These are phyloP conservation scores for Chrysolina oricalcia DNA, from an alignment of 2,888 invertebrate species.

Conservation along the genomic window DNA sequence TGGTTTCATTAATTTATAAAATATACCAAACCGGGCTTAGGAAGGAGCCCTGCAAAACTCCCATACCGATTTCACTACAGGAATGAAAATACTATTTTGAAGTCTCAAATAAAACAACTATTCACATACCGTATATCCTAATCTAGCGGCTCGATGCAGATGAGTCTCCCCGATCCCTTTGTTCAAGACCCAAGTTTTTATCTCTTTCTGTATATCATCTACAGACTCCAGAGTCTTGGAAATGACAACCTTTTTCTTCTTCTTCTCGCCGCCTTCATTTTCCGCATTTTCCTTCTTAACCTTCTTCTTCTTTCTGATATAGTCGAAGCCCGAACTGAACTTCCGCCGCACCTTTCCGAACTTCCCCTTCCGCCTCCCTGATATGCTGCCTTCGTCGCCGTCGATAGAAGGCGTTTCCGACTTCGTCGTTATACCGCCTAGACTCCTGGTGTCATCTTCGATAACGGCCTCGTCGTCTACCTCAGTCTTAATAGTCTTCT, in stretches of 20 bases:
- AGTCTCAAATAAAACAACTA: background rate
- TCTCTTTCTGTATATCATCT: conserved; percentile 88
- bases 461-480: conserved; percentile 59
- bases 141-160: conserved; percentile 91
- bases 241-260: conserved; percentile 66
- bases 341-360: conserved; percentile 82
- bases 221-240: conserved; percentile 78
- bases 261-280: conserved; percentile 54
- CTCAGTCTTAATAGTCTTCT: conserved; percentile 63
- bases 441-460: conserved; percentile 62
- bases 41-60: too few species aligned
- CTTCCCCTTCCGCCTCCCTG: conserved; percentile 73
- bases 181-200: conserved; percentile 93
- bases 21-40: too few species aligned
- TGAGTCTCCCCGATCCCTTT: conserved; percentile 96
- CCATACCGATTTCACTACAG: too few species aligned
- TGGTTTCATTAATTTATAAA: too few species aligned
- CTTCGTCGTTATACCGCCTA: conserved; percentile 61
- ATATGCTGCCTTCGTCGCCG: conserved; percentile 64
- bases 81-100: too few species aligned
- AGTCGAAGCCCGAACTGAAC: conserved; percentile 90
- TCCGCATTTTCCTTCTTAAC: conserved; percentile 74
- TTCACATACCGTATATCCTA: conserved; percentile 84
- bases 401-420: conserved; percentile 68
- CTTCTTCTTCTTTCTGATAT: conserved; percentile 91